Conservation (phyloP, 1,140 invertebrate species). For the Zaprionus lachaisei region DNA sequence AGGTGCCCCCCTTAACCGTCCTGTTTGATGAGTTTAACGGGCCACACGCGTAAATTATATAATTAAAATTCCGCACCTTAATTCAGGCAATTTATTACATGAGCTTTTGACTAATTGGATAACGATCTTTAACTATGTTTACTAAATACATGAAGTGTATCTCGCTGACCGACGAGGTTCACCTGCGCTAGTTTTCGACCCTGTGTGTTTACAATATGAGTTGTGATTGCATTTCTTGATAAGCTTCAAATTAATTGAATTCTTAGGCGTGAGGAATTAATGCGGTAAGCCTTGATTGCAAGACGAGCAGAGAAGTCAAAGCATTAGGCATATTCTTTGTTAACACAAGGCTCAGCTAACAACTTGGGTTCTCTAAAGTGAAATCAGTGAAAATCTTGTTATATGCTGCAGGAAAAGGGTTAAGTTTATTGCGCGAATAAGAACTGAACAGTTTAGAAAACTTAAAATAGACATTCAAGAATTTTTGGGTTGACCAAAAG, state of each 20-base stretch:
- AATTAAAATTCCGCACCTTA: constrained; percentile 84
- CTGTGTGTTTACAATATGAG: constrained; percentile 45
- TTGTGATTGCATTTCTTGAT: constrained; percentile 70
- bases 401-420: constrained; percentile 17
- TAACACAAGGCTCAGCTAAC: no score
- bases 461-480: background rate
- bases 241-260: constrained; percentile 74
- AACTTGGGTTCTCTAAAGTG: no score
- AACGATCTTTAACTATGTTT: constrained; percentile 77
- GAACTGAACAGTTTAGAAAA: constrained; percentile 1
- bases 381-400: background rate
- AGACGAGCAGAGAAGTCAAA: background rate
- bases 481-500: background rate
- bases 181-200: background rate
- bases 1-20: constrained; percentile 10
- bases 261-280: constrained; percentile 60
- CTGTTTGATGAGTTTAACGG: constrained; percentile 15
- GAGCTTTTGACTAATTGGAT: constrained; percentile 83
- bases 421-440: constrained; percentile 22
- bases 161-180: constrained; percentile 17
- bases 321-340: background rate
- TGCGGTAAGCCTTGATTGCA: constrained; percentile 8
- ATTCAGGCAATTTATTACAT: constrained; percentile 82
- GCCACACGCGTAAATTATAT: constrained; percentile 83
- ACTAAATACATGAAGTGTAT: constrained; percentile 52